Evolutionary conservation across 2,113 vertebrate genomes (phyloP).

Genomic region (Ceyx melanurus): DNA sequence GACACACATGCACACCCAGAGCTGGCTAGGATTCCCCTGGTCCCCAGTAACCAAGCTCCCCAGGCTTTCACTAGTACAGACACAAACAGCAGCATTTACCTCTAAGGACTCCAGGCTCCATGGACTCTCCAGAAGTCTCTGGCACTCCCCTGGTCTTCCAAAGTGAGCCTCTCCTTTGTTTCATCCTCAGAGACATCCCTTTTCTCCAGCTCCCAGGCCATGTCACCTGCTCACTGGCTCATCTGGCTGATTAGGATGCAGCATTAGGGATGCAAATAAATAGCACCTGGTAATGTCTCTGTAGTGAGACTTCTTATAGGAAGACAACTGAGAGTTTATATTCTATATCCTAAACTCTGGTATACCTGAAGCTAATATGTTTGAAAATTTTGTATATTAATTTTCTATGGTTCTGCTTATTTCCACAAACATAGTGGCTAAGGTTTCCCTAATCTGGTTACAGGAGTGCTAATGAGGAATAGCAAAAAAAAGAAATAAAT

Average conservation of each 20-base stretch:
- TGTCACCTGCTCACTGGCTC: rapidly evolving
- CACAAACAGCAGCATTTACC: not conserved
- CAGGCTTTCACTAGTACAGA: not conserved
- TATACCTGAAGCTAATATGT: not conserved
- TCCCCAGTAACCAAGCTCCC: not conserved
- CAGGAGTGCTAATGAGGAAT: not conserved
- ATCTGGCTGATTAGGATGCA: not conserved
- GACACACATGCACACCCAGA: rapidly evolving
- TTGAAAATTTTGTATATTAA: not conserved
- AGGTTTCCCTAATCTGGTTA: not conserved
- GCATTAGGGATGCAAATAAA: not conserved
- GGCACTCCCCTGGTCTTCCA: not conserved
- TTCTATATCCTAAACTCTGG: not conserved
- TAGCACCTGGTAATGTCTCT: not conserved
- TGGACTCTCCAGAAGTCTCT: not conserved
- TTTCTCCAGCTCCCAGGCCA: not conserved
- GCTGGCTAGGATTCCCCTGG: not conserved
- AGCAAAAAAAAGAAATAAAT: not conserved
- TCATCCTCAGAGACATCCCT: rapidly evolving
- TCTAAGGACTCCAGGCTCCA: not conserved
- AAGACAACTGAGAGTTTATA: not conserved
- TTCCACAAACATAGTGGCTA: not conserved
- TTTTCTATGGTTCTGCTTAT: not conserved
- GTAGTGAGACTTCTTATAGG: not conserved
- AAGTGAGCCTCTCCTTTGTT: not conserved